These are phyloP conservation scores for Brachionus paranguensis DNA, from an alignment of 1,140 invertebrate genomes.

Conservation along the genomic window DNA sequence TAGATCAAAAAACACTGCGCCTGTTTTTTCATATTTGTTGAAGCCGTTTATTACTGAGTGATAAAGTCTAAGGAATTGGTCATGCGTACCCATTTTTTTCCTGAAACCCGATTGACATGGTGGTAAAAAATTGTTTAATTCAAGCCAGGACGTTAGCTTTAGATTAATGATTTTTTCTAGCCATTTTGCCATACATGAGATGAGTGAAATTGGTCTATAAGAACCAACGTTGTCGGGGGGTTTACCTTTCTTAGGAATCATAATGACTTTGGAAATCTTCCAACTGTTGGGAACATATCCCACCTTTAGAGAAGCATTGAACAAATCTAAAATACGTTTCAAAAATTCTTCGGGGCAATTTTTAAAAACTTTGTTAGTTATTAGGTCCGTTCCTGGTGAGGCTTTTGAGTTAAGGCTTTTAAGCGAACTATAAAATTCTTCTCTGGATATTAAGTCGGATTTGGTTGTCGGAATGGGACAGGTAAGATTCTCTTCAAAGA, in stretches of 20 bases:
- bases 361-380: background rate
- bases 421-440: background rate
- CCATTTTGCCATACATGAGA: conserved; percentile 28
- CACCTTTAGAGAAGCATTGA: background rate
- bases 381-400: background rate
- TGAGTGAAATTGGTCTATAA: conserved; percentile 41
- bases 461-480: background rate
- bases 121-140: background rate
- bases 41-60: background rate
- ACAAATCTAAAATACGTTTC: background rate
- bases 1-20: background rate
- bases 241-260: conserved; percentile 42
- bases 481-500: background rate
- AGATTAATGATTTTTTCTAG: conserved; percentile 40
- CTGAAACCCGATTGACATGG: background rate
- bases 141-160: background rate
- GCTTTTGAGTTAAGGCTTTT: background rate
- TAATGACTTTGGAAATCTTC: conserved; percentile 25
- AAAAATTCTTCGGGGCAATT: background rate
- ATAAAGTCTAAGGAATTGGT: conserved; percentile 1
- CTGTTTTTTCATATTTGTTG: background rate
- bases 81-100: background rate
- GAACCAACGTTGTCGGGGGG: background rate
- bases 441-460: background rate
- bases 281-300: conserved; percentile 27